Conservation (phyloP, 2,113 vertebrate genomes). For the Bolborhynchus lineola region DNA sequence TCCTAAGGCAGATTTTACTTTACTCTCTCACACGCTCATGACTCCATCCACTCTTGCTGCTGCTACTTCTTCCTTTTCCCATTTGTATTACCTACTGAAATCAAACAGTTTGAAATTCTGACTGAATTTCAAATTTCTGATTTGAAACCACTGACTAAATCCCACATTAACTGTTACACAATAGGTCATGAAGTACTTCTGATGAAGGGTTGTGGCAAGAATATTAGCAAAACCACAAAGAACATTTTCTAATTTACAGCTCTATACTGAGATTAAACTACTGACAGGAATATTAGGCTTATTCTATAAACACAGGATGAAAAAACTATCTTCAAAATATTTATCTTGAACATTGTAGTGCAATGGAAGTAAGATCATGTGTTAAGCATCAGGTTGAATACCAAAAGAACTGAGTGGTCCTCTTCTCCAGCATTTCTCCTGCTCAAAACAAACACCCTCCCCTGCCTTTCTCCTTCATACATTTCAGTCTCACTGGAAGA, state of each 20-base stretch:
- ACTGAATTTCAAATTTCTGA: background rate
- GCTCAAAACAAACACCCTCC: background rate
- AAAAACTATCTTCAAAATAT: background rate
- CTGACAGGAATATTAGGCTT: background rate
- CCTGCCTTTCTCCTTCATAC: background rate
- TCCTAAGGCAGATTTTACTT: background rate
- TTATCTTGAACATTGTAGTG: background rate
- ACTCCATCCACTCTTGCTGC: background rate
- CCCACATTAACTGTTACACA: background rate
- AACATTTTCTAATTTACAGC: background rate
- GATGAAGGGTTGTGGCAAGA: background rate
- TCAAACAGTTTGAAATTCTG: background rate
- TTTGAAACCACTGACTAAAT: background rate
- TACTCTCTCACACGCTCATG: background rate
- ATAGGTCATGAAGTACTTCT: background rate
- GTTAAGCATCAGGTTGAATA: background rate
- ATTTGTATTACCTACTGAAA: background rate
- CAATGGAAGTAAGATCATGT: background rate
- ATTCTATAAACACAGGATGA: background rate
- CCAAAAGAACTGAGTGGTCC: background rate
- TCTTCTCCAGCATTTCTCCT: background rate
- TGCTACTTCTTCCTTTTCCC: background rate
- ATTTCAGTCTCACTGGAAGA: background rate
- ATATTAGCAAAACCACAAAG: background rate
- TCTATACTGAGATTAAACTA: background rate